phyloP scores from a whole-genome alignment of 1,140 invertebrate genomes.

The Scaptomyza hsui region DNA sequence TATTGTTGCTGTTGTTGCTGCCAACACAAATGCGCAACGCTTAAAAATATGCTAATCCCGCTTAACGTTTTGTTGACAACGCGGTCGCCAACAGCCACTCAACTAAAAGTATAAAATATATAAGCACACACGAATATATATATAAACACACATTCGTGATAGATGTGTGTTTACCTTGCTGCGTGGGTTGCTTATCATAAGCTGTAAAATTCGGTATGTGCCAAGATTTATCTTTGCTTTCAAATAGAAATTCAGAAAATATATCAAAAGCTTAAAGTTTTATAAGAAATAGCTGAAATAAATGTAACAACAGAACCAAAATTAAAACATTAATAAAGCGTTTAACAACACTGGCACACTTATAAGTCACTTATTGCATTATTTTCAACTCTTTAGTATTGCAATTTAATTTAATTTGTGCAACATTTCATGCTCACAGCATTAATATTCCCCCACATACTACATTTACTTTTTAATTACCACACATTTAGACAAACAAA shows the following conservation, averaged over 20 bases:
- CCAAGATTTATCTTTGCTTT: constrained; percentile 1
- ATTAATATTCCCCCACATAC: not conserved
- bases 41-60: constrained; percentile 58
- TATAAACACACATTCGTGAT: constrained; percentile 6
- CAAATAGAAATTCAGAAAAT: not conserved
- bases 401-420: no score
- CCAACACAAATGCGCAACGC: constrained; percentile 56
- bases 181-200: constrained; percentile 38
- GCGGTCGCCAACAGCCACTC: constrained; percentile 37
- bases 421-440: not conserved
- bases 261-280: not conserved
- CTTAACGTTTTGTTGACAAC: constrained; percentile 75
- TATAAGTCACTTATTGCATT: no score
- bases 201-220: constrained; percentile 25
- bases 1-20: constrained; percentile 5
- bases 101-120: constrained; percentile 41
- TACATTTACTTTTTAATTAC: constrained; percentile 68
- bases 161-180: not conserved
- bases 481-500: constrained; percentile 70
- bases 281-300: no score
- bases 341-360: no score
- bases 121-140: constrained; percentile 11
- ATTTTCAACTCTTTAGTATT: no score
- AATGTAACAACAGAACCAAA: no score
- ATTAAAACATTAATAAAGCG: no score